Conservation (phyloP, 2,888 invertebrate genomes). For the Aporophyla lueneburgensis region DNA sequence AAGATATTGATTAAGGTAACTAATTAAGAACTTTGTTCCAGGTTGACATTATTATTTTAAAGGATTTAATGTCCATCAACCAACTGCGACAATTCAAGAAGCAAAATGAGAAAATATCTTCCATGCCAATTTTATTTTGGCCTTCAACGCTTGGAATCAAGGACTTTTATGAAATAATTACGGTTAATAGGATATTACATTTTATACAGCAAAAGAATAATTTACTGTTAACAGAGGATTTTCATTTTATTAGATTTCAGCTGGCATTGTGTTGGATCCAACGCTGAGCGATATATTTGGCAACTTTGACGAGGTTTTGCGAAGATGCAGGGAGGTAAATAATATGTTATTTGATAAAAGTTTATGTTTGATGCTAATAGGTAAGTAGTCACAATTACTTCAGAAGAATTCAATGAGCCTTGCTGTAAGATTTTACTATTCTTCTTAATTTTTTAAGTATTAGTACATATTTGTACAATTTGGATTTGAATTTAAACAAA, state of each 20-base stretch:
- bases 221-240: slow-evolving; percentile 43
- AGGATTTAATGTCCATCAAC: slow-evolving; percentile 64
- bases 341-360: not conserved
- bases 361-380: not conserved
- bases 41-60: slow-evolving; percentile 73
- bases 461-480: no score
- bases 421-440: not conserved
- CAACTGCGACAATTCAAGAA: slow-evolving; percentile 68
- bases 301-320: slow-evolving; percentile 45
- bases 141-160: slow-evolving; percentile 67
- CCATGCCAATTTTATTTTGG: slow-evolving; percentile 70
- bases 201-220: slow-evolving; percentile 59
- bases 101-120: slow-evolving; percentile 63
- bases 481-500: no score
- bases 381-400: not conserved
- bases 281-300: slow-evolving; percentile 46
- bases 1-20: slow-evolving; percentile 1
- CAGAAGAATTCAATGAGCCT: no score
- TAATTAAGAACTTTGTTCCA: slow-evolving; percentile 57
- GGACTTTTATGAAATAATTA: slow-evolving; percentile 72
- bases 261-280: slow-evolving; percentile 71
- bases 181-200: slow-evolving; percentile 69
- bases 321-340: slow-evolving; percentile 64
- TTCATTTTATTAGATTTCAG: slow-evolving; percentile 71
- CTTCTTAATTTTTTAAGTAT: not conserved